phyloP scores from a whole-genome alignment of 2,888 invertebrate genomes.

The Laspeyria flexula region DNA sequence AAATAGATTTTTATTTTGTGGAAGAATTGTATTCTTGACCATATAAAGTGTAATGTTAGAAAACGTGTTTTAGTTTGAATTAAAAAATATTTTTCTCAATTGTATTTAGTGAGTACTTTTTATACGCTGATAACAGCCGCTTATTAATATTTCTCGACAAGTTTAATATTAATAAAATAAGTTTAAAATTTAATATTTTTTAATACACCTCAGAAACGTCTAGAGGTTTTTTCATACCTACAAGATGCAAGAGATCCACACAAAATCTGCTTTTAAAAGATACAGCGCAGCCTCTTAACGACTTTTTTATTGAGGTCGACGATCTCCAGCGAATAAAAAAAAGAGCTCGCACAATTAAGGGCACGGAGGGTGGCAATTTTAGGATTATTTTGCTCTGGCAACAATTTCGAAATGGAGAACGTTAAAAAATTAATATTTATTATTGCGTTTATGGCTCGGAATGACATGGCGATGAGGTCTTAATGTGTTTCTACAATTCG shows the following conservation, averaged over 20 bases:
- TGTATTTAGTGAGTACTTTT: no score
- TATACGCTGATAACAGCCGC: neutral
- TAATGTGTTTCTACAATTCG: constrained; percentile 5
- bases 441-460: constrained; percentile 29
- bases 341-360: constrained; percentile 48
- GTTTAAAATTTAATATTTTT: no score
- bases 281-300: constrained; percentile 37
- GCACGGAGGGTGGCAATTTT: constrained; percentile 46
- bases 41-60: no score
- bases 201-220: constrained; percentile 5
- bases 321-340: constrained; percentile 42
- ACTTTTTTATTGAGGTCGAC: constrained; percentile 49
- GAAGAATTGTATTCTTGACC: no score
- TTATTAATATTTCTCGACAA: neutral
- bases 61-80: no score
- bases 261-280: constrained; percentile 40
- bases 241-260: constrained; percentile 35
- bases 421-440: constrained; percentile 45
- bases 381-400: constrained; percentile 40
- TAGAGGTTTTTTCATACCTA: constrained; percentile 20
- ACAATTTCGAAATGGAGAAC: constrained; percentile 34
- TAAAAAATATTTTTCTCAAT: no score
- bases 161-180: neutral
- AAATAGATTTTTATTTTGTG: no score
- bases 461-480: constrained; percentile 21